Percentiles rank a stretch among this genome's conserved stretches.
These are phyloP conservation scores for Erithacus rubecula DNA, from an alignment of 2,797 vertebrate genomes.

Conservation along the genomic window DNA sequence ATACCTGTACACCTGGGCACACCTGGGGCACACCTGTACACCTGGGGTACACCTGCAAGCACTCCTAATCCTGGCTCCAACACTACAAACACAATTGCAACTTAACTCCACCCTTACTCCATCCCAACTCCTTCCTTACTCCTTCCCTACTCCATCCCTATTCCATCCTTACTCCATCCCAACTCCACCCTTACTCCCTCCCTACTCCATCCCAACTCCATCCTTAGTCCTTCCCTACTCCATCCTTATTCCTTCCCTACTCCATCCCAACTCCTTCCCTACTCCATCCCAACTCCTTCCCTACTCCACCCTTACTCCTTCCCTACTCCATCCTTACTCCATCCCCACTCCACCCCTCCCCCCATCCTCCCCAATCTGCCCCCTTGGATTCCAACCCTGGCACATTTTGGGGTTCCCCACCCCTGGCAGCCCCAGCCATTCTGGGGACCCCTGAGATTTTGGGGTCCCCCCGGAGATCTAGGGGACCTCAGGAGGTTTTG, in stretches of 20 bases:
- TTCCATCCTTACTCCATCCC: fast-evolving
- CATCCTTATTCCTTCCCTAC: not conserved
- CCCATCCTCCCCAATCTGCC: not conserved
- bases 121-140: fast-evolving
- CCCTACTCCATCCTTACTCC: not conserved
- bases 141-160: not conserved
- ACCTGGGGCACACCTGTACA: too few species aligned
- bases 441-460: not conserved
- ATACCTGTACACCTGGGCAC: too few species aligned
- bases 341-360: not conserved
- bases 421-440: not conserved
- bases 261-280: fast-evolving
- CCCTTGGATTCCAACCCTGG: not conserved
- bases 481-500: too few species aligned
- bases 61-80: not conserved
- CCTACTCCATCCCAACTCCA: too few species aligned
- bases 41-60: too few species aligned
- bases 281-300: fast-evolving
- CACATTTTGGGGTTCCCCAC: not conserved
- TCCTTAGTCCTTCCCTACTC: fast-evolving
- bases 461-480: too few species aligned
- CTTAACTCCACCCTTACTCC: not conserved
- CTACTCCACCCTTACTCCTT: fast-evolving
- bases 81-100: not conserved
- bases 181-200: too few species aligned